These are phyloP conservation scores for Eolophus roseicapilla DNA, from an alignment of 2,113 vertebrate genomes.

Conservation along the genomic window DNA sequence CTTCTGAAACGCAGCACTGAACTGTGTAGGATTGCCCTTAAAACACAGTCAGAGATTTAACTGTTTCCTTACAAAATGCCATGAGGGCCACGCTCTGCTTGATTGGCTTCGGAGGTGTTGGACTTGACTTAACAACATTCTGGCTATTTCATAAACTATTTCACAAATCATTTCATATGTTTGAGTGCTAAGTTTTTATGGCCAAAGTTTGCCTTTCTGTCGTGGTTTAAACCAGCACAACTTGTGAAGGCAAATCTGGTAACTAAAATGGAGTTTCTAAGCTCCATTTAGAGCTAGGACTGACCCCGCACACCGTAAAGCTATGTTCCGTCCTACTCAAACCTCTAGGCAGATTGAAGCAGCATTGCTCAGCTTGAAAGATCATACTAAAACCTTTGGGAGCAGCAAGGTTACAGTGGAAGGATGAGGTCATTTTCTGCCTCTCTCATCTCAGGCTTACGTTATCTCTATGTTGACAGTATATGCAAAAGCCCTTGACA, in stretches of 20 bases:
- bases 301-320: not conserved
- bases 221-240: not conserved
- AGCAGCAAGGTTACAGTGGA: slow-evolving; percentile 21
- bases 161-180: not conserved
- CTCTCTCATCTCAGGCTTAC: slow-evolving; percentile 28
- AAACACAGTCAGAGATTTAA: not conserved
- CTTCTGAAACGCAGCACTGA: not conserved
- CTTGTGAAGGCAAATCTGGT: not conserved
- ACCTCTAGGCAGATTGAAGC: not conserved
- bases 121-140: not conserved
- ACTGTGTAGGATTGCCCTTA: not conserved
- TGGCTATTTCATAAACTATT: not conserved
- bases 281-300: not conserved
- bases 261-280: not conserved
- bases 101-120: not conserved
- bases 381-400: slow-evolving; percentile 39
- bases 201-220: not conserved
- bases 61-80: not conserved
- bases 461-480: not conserved
- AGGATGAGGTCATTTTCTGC: slow-evolving; percentile 43
- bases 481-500: not conserved
- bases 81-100: not conserved
- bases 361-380: not conserved
- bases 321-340: not conserved
- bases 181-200: not conserved